Conservation (phyloP, 2,113 vertebrate genomes). For the Hyperopisus bebe region DNA sequence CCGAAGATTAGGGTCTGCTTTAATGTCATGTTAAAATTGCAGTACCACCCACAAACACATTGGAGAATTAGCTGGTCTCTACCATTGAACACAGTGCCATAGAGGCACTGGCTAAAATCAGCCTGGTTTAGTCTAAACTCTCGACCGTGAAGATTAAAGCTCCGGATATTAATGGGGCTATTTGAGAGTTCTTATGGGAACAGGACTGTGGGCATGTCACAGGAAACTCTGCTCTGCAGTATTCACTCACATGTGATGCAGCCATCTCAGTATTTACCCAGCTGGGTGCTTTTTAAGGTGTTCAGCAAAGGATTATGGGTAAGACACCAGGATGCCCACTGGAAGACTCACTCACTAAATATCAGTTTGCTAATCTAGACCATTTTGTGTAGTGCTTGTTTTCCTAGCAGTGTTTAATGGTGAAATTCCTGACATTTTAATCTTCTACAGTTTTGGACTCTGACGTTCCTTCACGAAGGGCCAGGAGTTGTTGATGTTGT, state of each 20-base stretch:
- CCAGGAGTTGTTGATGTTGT: background rate
- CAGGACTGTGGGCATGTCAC: background rate
- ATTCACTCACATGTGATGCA: background rate
- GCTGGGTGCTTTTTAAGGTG: background rate
- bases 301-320: background rate
- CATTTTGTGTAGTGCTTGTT: background rate
- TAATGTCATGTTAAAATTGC: constrained; percentile 7
- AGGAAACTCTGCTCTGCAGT: background rate
- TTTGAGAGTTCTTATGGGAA: constrained; percentile 8
- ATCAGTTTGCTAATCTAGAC: background rate
- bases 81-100: too few relatives aligned
- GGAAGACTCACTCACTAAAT: background rate
- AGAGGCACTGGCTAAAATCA: background rate
- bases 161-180: constrained; percentile 1
- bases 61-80: background rate
- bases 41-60: background rate
- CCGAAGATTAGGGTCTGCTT: background rate
- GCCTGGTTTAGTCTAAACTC: constrained; percentile 7
- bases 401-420: background rate
- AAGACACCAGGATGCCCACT: background rate
- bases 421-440: background rate
- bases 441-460: background rate
- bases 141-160: background rate
- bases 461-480: background rate
- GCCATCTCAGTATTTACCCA: background rate